Base-by-base conservation (phyloP, 2,113 vertebrate species). In the Equus przewalskii region DNA sequence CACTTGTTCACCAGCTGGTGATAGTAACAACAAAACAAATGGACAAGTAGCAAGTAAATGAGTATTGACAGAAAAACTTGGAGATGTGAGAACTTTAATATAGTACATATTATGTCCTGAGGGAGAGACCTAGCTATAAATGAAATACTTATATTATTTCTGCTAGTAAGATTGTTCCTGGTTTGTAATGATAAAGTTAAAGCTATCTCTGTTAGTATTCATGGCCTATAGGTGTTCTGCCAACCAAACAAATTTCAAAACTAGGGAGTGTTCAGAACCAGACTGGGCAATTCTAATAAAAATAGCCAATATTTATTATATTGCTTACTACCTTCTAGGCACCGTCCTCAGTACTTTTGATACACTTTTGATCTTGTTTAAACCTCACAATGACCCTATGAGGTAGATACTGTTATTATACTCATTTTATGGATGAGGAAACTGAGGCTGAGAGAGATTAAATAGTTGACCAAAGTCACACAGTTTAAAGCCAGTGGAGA, bases 381-480 rank as follows among this genome's bases (percentile, higher is more conserved):
- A 96, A 96, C 49, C 22, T 73, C 80, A 56, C 56, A 49, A 18
- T 46, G 73, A 80, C 46, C 51, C 7, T 65, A 5, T n/a, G 28
- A 54, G 30, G n/a, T 19, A 90, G 62, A 87, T 46, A 26, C 30
- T 79, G 64, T 58, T 49, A 60, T n/a, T 70, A 62, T n/a, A 33
- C 75, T 65, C 70, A 41, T 91, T 92, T 80, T 87, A 60, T 46
- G 85, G 54, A 81, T 86, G 79, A 86, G 78, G 24, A 97, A 81
- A 87, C 6, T 10, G 78, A 96, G 41, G 49, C 73, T n/a, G 8
- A 46, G 44, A 65, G 70, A 76, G 46, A n/a, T 58, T 60, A 69
- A 70, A 22, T 56, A 64, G 22, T 49, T 95, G 93, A 30, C 18
- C 49, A 30, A n/a, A 79, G 70, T 78, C 49, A 78, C 41, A 30